A percentile compares a stretch with the other conserved stretches of the same genome.
phyloP scores from a whole-genome alignment of 2,888 invertebrate species.

The Eristalinus aeneus region DNA sequence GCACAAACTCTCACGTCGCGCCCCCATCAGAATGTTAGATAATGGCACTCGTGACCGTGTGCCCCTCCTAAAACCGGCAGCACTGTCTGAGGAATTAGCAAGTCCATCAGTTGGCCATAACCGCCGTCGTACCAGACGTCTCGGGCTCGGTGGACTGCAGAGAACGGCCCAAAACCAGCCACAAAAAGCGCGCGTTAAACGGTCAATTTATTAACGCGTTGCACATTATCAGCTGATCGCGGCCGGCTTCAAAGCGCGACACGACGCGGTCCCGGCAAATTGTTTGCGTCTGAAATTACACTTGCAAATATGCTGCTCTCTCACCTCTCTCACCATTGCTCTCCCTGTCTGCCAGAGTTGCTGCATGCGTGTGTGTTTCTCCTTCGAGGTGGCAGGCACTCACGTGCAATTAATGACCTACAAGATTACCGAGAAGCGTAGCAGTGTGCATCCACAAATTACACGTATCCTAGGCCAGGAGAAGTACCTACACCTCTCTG shows the following conservation, averaged over 20 bases:
- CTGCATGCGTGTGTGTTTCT: background rate
- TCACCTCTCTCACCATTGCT: background rate
- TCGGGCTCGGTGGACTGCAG: too few relatives aligned
- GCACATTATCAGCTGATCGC: constrained; percentile 71
- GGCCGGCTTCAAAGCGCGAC: constrained; percentile 56
- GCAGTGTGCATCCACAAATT: constrained; percentile 30
- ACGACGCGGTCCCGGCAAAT: constrained; percentile 18
- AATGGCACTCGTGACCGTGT: constrained; percentile 65
- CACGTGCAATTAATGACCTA: constrained; percentile 70
- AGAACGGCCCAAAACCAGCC: constrained; percentile 1
- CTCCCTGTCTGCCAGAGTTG: background rate
- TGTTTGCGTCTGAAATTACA: constrained; percentile 62
- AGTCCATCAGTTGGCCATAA: constrained; percentile 62
- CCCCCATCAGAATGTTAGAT: constrained; percentile 57
- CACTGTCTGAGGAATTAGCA: constrained; percentile 67
- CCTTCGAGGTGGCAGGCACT: constrained; percentile 28
- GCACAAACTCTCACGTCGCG: constrained; percentile 38
- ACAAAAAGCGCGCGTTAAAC: constrained; percentile 51
- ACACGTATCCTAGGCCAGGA: constrained; percentile 62
- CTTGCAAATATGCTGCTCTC: constrained; percentile 54
- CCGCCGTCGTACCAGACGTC: background rate
- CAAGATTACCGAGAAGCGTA: constrained; percentile 61
- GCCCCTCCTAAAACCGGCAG: constrained; percentile 61
- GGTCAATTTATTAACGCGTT: constrained; percentile 70
- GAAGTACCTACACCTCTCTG: constrained; percentile 31